These are phyloP conservation scores for Formica exsecta DNA, from an alignment of 1,140 invertebrate species.

Conservation along the genomic window DNA sequence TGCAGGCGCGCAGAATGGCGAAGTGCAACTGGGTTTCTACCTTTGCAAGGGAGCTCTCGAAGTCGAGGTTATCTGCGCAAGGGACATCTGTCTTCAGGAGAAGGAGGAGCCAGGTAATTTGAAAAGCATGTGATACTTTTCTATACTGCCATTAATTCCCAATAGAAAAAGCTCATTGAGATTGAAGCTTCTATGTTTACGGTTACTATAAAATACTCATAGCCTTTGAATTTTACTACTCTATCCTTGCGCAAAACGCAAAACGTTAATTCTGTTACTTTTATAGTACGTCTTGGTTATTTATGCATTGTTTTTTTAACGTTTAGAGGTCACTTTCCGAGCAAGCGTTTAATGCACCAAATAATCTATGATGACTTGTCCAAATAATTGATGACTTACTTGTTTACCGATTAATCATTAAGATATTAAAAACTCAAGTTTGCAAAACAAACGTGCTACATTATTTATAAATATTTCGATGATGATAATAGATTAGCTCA, in stretches of 20 bases:
- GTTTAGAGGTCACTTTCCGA: conserved; percentile 36
- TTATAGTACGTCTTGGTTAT: conserved; percentile 37
- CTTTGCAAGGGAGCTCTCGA: conserved; percentile 97
- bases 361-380: neutral
- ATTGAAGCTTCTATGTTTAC: conserved; percentile 18
- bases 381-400: conserved; percentile 44
- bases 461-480: conserved; percentile 3
- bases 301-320: conserved; percentile 49
- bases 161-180: neutral
- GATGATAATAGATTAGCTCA: neutral
- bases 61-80: conserved; percentile 92
- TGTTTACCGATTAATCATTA: conserved; percentile 15
- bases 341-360: neutral
- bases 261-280: conserved; percentile 22
- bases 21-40: conserved; percentile 94
- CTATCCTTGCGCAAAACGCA: neutral
- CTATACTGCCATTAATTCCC: conserved; percentile 37
- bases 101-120: conserved; percentile 87
- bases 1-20: conserved; percentile 90
- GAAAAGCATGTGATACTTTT: neutral
- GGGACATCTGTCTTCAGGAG: conserved; percentile 86
- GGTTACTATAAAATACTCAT: conserved; percentile 22
- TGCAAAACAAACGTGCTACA: neutral
- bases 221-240: conserved; percentile 13
- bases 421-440: neutral